Conservation (phyloP, 2,797 vertebrate genomes). For the Karalla daura region DNA sequence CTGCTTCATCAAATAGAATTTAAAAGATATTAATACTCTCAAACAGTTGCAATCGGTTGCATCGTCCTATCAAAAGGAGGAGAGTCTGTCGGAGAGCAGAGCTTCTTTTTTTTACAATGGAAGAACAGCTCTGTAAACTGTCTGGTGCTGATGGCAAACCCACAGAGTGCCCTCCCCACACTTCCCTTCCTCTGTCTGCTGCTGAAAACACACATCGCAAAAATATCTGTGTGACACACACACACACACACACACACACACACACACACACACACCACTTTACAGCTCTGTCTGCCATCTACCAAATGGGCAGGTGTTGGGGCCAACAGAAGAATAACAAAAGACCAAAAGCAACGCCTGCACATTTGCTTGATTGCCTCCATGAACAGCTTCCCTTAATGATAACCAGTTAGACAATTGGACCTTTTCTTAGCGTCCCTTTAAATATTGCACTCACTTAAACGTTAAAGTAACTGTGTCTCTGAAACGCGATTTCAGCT, state of each 20-base stretch:
- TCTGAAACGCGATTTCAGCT: slow-evolving; percentile 41
- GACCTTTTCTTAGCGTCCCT: slow-evolving; percentile 40
- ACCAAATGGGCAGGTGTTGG: slow-evolving; percentile 70
- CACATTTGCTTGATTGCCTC: slow-evolving; percentile 65
- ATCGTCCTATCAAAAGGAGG: slow-evolving; percentile 12
- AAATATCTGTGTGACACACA: slow-evolving; percentile 17
- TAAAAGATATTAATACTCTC: neutral
- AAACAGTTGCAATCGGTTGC: slow-evolving; percentile 18
- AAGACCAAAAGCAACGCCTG: slow-evolving; percentile 51
- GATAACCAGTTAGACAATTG: slow-evolving; percentile 16
- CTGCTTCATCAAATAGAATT: neutral
- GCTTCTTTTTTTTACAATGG: neutral
- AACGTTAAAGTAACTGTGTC: slow-evolving; percentile 59
- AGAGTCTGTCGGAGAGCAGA: neutral
- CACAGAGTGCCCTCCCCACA: slow-evolving; percentile 25
- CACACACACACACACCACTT: slow-evolving; percentile 32
- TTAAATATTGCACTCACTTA: slow-evolving; percentile 53
- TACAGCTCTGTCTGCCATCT: slow-evolving; percentile 34
- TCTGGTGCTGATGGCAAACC: slow-evolving; percentile 26
- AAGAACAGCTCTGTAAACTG: slow-evolving; percentile 10
- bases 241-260: neutral
- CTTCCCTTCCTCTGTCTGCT: slow-evolving; percentile 19
- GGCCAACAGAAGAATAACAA: slow-evolving; percentile 37
- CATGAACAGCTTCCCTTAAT: slow-evolving; percentile 25
- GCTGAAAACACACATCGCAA: slow-evolving; percentile 40